Evolutionary conservation across 2,113 vertebrate genomes (phyloP), one percentile per base, ranked within the genome.

Genomic region (Platysteira castanea): DNA sequence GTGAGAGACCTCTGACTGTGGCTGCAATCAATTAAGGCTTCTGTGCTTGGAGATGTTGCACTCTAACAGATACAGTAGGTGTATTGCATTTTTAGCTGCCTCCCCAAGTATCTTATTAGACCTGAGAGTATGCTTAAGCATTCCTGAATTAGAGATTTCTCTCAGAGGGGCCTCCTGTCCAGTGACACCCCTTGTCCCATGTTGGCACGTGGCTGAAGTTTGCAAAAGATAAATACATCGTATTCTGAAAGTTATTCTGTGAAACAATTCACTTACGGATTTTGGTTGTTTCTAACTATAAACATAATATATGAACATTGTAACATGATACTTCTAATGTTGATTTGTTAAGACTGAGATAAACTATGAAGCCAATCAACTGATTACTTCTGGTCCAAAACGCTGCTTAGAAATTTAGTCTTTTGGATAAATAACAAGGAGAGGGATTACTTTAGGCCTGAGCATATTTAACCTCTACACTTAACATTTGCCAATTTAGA

Each of bases 1-100:
- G 89, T 98, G 98, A 96, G 98, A 98, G 97, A 98, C 97, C 93
- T 95, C 65, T 68, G 49, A 90, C 74, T 91, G 30, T 92, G 91
- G 92, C 87, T 95, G 84, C 91, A 97, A 96, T 96, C 95, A 97
- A 88, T 96, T 90, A 95, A 69, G 84, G 95, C 91, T 97, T 97
- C 94, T 97, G 94, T 97, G 96, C 95, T 83, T 96, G 95, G 84
- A 96, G 87, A 82, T 97, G 89, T 84, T 96, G 76, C 80, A 82
- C 39, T 81, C 93, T 19, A 61, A 70, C 57, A 90, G 68, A 76
- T 94, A 15, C 63, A 73, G 90, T 95, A 87, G 82, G 41, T 50
- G 37, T 91, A 67, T 78, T 92, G 56, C 73, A 57, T 39, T 89
- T 92, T 65, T 95, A 94, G 65, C 89, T 90, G 83, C 92, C 84